Percentiles rank a stretch among this genome's conserved stretches.
These are phyloP conservation scores for Wasmannia auropunctata DNA, from an alignment of 1,140 invertebrate genomes.

Conservation along the genomic window DNA sequence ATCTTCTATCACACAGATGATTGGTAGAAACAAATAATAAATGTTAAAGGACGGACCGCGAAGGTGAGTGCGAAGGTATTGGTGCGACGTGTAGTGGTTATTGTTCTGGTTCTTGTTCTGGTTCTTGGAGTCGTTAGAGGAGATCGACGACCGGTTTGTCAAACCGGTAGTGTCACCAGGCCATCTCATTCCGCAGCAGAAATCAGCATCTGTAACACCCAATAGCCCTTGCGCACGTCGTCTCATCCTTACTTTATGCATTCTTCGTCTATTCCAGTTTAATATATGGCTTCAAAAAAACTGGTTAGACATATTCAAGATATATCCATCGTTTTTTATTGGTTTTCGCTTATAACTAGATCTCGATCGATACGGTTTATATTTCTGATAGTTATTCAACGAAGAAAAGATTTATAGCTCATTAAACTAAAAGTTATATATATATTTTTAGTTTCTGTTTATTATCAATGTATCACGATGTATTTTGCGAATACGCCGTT, in stretches of 20 bases:
- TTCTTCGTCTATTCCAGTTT: conserved; percentile 29
- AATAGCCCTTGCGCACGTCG: conserved; percentile 81
- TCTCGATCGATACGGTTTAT: conserved; percentile 11
- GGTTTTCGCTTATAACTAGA: neutral
- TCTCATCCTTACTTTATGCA: conserved; percentile 61
- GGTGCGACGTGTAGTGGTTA: conserved; percentile 85
- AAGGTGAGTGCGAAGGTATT: conserved; percentile 87
- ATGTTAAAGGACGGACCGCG: conserved; percentile 86
- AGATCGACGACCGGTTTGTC: conserved; percentile 80
- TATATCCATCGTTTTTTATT: neutral
- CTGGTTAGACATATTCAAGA: neutral
- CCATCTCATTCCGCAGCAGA: conserved; percentile 92
- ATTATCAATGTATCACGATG: neutral
- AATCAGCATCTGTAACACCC: conserved; percentile 94
- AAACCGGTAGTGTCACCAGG: conserved; percentile 87
- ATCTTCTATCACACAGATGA: conserved; percentile 65
- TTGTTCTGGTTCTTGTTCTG: conserved; percentile 83
- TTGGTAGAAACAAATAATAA: conserved; percentile 60
- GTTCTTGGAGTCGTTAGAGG: conserved; percentile 75
- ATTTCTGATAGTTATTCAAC: conserved; percentile 4
- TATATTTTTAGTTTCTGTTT: neutral
- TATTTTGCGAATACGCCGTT: neutral
- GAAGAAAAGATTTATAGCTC: neutral
- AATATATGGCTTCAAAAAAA: conserved; percentile 7
- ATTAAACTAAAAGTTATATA: neutral